Conservation (phyloP, 2,888 invertebrate species). For the Lamellibrachia columna region DNA sequence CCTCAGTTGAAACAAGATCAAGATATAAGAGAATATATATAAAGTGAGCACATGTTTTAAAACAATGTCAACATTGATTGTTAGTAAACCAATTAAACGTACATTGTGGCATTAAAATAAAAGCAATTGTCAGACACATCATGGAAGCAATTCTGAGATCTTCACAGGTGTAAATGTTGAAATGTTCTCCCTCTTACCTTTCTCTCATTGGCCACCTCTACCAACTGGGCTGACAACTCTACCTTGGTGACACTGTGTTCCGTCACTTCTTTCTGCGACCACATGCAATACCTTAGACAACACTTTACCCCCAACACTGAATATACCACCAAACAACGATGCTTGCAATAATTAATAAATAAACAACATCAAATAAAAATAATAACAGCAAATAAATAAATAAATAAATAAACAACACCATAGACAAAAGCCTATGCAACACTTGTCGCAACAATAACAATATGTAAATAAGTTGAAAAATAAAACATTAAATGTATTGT, state of each 20-base stretch:
- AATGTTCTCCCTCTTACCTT: constrained; percentile 22
- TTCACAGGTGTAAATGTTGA: background rate
- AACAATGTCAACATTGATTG: too few species aligned
- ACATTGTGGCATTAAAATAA: background rate
- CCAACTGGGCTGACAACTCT: constrained; percentile 54
- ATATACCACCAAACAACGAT: background rate
- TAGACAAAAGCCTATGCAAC: too few species aligned
- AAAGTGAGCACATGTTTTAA: too few species aligned
- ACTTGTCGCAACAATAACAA: background rate
- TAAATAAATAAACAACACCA: background rate
- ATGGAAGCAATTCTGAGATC: background rate
- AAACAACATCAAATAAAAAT: background rate
- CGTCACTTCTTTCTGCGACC: constrained; percentile 55
- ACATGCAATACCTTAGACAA: background rate
- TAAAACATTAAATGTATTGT: background rate
- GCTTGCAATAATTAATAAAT: background rate
- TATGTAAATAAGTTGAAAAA: background rate
- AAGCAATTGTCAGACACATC: background rate
- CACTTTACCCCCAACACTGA: background rate
- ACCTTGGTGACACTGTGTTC: constrained; percentile 54
- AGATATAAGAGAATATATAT: too few species aligned
- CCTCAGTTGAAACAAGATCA: too few species aligned
- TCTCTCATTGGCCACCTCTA: constrained; percentile 50
- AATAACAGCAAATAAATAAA: background rate
- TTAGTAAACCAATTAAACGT: background rate